These are phyloP conservation scores for Pseudorectes ferrugineus DNA, from an alignment of 2,113 vertebrate genomes.

Conservation along the genomic window DNA sequence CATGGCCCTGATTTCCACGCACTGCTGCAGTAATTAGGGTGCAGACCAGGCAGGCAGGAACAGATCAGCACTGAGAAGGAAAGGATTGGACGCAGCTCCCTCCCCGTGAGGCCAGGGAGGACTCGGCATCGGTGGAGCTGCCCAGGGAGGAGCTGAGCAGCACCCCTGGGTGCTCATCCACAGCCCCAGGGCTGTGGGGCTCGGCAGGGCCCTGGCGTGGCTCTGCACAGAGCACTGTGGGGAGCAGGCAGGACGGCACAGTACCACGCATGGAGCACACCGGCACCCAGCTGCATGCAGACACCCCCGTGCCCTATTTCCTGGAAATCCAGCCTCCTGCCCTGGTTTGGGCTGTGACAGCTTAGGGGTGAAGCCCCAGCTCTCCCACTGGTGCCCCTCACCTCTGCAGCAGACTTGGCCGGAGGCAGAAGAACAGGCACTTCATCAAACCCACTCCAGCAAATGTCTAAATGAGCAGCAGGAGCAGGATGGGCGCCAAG, in stretches of 20 bases:
- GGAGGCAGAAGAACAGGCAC: not conserved
- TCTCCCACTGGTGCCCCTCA: not conserved
- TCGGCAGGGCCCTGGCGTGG: accelerated
- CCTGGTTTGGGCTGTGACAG: not conserved
- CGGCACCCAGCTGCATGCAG: not conserved
- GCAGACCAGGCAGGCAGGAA: not conserved
- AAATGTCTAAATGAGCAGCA: accelerated
- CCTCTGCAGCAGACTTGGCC: not conserved
- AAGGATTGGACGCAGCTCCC: not conserved
- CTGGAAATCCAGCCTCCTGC: not conserved
- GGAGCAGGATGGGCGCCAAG: not conserved
- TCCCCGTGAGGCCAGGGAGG: accelerated
- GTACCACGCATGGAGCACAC: accelerated
- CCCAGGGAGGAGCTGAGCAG: not conserved
- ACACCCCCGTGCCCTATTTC: accelerated
- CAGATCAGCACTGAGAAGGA: not conserved
- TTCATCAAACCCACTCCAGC: not conserved
- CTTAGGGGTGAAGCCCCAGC: not conserved
- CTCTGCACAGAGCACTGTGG: not conserved
- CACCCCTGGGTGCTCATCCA: not conserved
- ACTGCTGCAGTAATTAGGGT: not conserved
- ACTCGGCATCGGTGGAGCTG: accelerated
- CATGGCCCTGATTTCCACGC: not conserved
- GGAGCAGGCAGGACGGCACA: accelerated
- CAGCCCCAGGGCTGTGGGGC: not conserved